Conservation (phyloP, 2,113 vertebrate genomes). For the Elanoides forficatus region DNA sequence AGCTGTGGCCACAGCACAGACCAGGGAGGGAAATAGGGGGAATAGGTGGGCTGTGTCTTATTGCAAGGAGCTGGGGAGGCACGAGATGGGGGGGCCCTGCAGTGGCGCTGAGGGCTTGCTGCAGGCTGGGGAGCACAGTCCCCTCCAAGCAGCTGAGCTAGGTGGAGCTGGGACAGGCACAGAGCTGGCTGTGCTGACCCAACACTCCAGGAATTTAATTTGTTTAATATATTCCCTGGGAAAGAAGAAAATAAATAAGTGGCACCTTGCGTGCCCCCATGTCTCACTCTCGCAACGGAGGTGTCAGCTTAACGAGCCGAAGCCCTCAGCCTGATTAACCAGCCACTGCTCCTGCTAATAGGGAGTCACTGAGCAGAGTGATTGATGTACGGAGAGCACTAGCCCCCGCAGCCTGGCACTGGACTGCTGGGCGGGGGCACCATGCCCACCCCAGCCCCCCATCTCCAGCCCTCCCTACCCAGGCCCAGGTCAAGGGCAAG, state of each 20-base stretch:
- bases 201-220: constrained; percentile 66
- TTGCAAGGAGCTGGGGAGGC: neutral
- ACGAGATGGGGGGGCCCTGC: rapidly evolving
- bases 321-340: constrained; percentile 67
- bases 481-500: neutral
- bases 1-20: rapidly evolving
- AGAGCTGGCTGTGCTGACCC: neutral
- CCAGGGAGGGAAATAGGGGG: neutral
- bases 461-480: neutral
- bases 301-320: constrained; percentile 59
- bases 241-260: constrained; percentile 67
- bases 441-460: neutral
- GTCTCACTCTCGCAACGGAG: constrained; percentile 6
- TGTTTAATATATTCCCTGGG: constrained; percentile 67
- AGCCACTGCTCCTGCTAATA: neutral
- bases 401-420: neutral
- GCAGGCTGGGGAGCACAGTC: neutral
- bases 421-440: neutral
- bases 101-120: neutral
- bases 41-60: neutral
- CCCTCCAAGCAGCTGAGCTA: neutral
- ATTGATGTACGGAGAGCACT: neutral
- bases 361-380: neutral
- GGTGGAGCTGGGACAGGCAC: neutral
- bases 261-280: constrained; percentile 41